Percentiles rank a stretch among this genome's conserved stretches.
phyloP scores from a whole-genome alignment of 2,888 invertebrate genomes.

The Oligia latruncula region DNA sequence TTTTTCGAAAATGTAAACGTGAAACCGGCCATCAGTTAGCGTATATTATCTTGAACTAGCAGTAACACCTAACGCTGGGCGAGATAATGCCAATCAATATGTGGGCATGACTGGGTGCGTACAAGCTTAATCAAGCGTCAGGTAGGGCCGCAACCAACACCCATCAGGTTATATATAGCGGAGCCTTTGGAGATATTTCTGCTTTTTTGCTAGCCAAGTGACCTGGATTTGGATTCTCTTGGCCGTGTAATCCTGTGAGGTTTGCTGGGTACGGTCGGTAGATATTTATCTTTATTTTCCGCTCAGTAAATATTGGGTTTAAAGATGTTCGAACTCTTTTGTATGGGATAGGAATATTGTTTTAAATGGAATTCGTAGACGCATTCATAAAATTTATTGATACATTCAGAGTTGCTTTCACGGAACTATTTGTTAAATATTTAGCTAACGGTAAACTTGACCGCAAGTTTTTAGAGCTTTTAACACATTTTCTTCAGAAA shows the following conservation, averaged over 20 bases:
- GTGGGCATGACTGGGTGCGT: conserved; percentile 76
- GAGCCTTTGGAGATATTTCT: conserved; percentile 69
- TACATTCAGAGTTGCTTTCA: not conserved
- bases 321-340: not conserved
- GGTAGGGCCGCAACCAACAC: conserved; percentile 67
- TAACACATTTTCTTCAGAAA: not conserved
- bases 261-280: conserved; percentile 27
- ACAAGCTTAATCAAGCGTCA: conserved; percentile 80
- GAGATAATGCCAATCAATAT: conserved; percentile 86
- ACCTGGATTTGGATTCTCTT: conserved; percentile 68
- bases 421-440: not conserved
- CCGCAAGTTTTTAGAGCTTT: not conserved
- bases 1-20: conserved; percentile 61
- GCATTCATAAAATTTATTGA: not conserved
- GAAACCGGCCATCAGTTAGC: conserved; percentile 82
- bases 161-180: conserved; percentile 71
- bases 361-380: not conserved
- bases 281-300: conserved; percentile 29
- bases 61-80: conserved; percentile 68
- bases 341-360: not conserved
- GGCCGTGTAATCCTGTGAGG: conserved; percentile 61
- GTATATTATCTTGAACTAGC: conserved; percentile 86
- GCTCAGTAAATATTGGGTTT: conserved; percentile 4
- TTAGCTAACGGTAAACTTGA: not conserved
- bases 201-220: conserved; percentile 68